phyloP scores from a whole-genome alignment of 1,140 invertebrate species.

The Gonatopus flavifemur region DNA sequence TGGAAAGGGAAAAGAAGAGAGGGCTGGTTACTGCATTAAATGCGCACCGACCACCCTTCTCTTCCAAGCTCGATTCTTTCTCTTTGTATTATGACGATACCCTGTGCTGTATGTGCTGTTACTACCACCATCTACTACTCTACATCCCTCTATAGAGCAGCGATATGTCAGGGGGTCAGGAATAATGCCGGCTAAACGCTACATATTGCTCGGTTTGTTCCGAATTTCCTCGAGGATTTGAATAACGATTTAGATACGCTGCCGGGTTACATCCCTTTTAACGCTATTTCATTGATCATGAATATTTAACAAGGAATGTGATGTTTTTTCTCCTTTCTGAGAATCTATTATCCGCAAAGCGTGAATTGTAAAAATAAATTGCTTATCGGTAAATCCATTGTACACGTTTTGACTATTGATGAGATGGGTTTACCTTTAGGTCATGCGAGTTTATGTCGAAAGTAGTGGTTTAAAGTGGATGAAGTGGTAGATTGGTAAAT shows the following conservation, averaged over 20 bases:
- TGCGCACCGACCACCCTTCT: constrained; percentile 14
- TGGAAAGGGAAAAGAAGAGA: neutral
- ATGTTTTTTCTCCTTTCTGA: no score
- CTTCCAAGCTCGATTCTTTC: constrained; percentile 9
- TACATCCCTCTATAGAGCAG: constrained; percentile 7
- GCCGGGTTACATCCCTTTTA: no score
- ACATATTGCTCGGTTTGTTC: constrained; percentile 39
- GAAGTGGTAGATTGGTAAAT: no score
- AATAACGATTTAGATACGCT: constrained; percentile 41
- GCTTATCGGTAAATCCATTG: no score
- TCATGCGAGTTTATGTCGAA: no score
- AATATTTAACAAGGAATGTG: no score
- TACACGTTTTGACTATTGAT: no score
- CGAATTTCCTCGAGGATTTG: constrained; percentile 38
- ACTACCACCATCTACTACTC: neutral
- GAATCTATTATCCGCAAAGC: no score
- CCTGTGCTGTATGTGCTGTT: constrained; percentile 3
- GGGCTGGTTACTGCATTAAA: constrained; percentile 22
- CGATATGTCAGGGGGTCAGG: constrained; percentile 26
- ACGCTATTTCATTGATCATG: no score
- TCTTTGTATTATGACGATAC: constrained; percentile 24
- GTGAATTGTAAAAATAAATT: no score
- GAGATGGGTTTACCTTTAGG: no score
- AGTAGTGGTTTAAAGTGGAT: no score
- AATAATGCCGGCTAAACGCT: constrained; percentile 42